Percentiles rank a stretch among this genome's conserved stretches.
Conservation (phyloP, 2,113 vertebrate genomes). For the Uria aalge region DNA sequence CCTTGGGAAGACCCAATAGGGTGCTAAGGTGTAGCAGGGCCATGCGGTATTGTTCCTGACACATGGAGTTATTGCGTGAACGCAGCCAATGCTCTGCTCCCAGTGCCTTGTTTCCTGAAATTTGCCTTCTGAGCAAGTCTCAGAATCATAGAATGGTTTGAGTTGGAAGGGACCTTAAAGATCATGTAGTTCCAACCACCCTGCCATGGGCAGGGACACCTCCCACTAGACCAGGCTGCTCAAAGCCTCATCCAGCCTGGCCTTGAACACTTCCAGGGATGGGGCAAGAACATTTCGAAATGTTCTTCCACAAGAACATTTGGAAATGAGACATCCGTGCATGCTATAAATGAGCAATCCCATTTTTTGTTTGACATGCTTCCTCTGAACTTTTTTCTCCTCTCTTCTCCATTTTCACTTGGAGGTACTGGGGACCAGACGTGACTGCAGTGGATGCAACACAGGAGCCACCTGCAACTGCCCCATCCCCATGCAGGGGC, state of each 20-base stretch:
- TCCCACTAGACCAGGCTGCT: no score
- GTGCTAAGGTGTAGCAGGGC: neutral
- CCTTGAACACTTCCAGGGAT: no score
- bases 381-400: neutral
- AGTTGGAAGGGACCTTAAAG: no score
- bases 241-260: no score
- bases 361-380: neutral
- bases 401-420: neutral
- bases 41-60: rapidly evolving
- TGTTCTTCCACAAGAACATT: neutral
- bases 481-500: rapidly evolving
- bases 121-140: neutral
- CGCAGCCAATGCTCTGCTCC: neutral
- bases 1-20: neutral
- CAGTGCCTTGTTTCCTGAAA: rapidly evolving
- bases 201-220: no score
- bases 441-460: neutral
- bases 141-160: no score
- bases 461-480: neutral
- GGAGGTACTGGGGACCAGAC: neutral
- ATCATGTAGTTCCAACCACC: no score
- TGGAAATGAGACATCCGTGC: neutral
- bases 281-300: no score
- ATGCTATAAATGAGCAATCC: neutral
- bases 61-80: neutral